Conservation (phyloP, 2,888 invertebrate genomes). For the Leptopterna dolabrata region DNA sequence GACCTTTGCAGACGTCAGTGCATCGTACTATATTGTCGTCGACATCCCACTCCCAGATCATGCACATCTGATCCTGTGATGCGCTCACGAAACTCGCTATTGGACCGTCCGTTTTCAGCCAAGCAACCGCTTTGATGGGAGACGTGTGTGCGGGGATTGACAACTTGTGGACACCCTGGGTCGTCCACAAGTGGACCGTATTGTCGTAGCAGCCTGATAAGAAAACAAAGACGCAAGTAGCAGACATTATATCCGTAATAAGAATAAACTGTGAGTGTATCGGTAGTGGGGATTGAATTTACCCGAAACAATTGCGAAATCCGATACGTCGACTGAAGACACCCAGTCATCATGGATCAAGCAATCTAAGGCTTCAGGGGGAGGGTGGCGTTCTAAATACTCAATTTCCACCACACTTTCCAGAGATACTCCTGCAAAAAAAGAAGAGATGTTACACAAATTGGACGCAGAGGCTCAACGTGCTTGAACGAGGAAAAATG, state of each 20-base stretch:
- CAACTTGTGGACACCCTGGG: slow-evolving; percentile 83
- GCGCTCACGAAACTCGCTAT: slow-evolving; percentile 74
- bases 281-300: not conserved
- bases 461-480: too few relatives aligned
- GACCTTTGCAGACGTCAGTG: slow-evolving; percentile 86
- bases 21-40: slow-evolving; percentile 80
- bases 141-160: slow-evolving; percentile 89
- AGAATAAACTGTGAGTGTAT: too few relatives aligned
- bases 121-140: slow-evolving; percentile 88
- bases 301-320: slow-evolving; percentile 29
- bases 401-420: slow-evolving; percentile 91
- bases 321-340: slow-evolving; percentile 79
- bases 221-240: too few relatives aligned
- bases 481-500: too few relatives aligned
- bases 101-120: slow-evolving; percentile 79
- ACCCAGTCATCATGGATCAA: slow-evolving; percentile 98
- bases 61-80: slow-evolving; percentile 92
- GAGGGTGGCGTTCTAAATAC: slow-evolving; percentile 89
- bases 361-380: slow-evolving; percentile 92
- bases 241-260: too few relatives aligned
- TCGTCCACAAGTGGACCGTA: slow-evolving; percentile 90
- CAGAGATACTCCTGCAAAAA: slow-evolving; percentile 75
- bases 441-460: too few relatives aligned
- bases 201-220: slow-evolving; percentile 91
- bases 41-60: slow-evolving; percentile 90